Base-by-base conservation (phyloP, 2,797 vertebrate species). In the Etheostoma nigrum region DNA sequence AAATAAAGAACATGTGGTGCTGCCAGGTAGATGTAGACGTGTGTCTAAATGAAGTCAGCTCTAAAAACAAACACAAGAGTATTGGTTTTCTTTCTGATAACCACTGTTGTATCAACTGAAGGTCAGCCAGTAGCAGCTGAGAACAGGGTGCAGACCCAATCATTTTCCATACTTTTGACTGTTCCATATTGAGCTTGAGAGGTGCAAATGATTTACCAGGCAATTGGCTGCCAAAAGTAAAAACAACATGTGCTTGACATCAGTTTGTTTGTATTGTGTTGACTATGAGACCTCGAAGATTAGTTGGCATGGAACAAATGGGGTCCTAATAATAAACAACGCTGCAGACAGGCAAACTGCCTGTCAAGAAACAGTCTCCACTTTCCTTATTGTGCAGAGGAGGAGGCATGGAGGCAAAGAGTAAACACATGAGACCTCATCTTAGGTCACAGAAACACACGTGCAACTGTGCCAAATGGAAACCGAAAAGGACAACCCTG, bases 281-380 rank as follows among this genome's bases (percentile, higher is more conserved):
- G 84, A 90, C 76, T 82, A 78, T 19, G 78, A 86, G 80, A 70
- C 81, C 76, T 64, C n/a, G 60, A 86, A 90, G 89, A 91, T 91
- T 85, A 90, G 79, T 55, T 85, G 81, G 86, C 85, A 83, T 71
- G 78, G 84, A 86, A 64, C 83, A 86, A 86, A 83, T 57, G 76
- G 79, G 71, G 71, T 83, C 79, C 83, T 83, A 86, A 92, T 87
- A 89, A 91, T 88, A 93, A 89, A 84, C 84, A 58, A 75, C 8
- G 3, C 67, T 71, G 13, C 78, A 81, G 81, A 81, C 67, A 51
- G 62, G 71, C 72, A 70, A 72, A 51, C 42, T 48, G 81, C 57
- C 51, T 30, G 30, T 30, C 30, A 30, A 30, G 30, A 30, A 30
- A 6, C 30, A 5, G 30, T 68, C 73, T 77, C 54, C 10, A 63